These are phyloP conservation scores for Caerostris darwini DNA, from an alignment of 1,140 invertebrate species.

Conservation along the genomic window DNA sequence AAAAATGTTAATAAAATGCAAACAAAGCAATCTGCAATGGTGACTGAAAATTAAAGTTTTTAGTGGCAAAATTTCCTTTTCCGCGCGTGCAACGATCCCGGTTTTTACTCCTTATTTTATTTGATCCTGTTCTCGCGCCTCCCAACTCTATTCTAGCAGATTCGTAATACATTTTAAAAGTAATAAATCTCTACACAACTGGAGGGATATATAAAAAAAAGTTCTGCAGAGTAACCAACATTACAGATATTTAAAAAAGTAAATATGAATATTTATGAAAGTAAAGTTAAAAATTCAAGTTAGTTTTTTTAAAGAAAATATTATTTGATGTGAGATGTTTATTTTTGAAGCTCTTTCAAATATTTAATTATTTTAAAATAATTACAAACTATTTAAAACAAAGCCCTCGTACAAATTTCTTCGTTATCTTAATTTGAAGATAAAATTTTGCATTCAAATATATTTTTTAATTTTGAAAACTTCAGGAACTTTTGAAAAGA, in stretches of 20 bases:
- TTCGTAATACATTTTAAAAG: conserved; percentile 69
- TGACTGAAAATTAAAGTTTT: background rate
- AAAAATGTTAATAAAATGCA: background rate
- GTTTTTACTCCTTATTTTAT: background rate
- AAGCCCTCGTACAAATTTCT: too few species aligned
- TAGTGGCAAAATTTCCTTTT: background rate
- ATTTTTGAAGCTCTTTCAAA: too few species aligned
- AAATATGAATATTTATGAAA: too few species aligned
- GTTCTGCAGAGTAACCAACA: conserved; percentile 25
- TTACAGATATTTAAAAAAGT: too few species aligned
- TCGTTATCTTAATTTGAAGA: too few species aligned
- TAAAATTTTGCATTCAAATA: too few species aligned
- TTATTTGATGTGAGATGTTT: too few species aligned
- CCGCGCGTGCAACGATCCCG: background rate
- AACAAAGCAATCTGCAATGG: background rate
- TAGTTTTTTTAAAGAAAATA: too few species aligned
- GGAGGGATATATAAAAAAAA: conserved; percentile 12
- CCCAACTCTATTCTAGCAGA: background rate
- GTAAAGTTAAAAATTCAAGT: too few species aligned
- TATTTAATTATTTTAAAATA: too few species aligned
- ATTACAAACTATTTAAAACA: too few species aligned
- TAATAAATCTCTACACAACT: conserved; percentile 55
- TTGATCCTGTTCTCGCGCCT: conserved; percentile 14
- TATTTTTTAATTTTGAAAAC: background rate
- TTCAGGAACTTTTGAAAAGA: background rate